phyloP scores from a whole-genome alignment of 2,797 vertebrate species.

The Peromyscus eremicus region DNA sequence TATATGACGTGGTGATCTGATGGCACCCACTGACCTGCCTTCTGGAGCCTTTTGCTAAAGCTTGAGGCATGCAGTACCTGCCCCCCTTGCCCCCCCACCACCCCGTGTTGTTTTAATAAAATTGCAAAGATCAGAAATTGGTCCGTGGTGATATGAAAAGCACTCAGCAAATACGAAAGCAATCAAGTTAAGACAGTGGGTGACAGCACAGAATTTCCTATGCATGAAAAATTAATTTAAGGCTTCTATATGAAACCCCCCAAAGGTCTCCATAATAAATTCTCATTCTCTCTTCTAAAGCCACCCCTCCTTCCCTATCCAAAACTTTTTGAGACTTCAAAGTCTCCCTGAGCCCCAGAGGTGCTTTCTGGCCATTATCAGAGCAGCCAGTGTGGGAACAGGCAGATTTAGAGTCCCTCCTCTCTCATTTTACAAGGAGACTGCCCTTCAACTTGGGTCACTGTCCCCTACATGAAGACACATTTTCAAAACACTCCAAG shows the following conservation, averaged over 20 bases:
- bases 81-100: no score
- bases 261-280: conserved; percentile 73
- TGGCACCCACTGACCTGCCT: not conserved
- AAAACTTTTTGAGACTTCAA: conserved; percentile 63
- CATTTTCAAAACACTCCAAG: conserved; percentile 72
- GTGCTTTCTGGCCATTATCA: conserved; percentile 16
- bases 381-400: not conserved
- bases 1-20: not conserved
- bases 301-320: conserved; percentile 40
- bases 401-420: conserved; percentile 36
- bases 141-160: not conserved
- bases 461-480: conserved; percentile 64
- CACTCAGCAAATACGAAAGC: conserved; percentile 58
- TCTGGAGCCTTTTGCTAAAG: not conserved
- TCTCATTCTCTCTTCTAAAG: conserved; percentile 46
- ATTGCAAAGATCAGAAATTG: conserved; percentile 45
- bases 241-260: conserved; percentile 73
- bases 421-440: not conserved
- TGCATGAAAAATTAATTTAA: conserved; percentile 77
- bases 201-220: conserved; percentile 64
- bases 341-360: conserved; percentile 31
- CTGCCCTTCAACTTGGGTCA: conserved; percentile 58
- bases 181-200: conserved; percentile 67
- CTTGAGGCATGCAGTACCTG: not conserved
- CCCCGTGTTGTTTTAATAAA: conserved; percentile 50